Conservation (phyloP, 1,140 invertebrate genomes). For the Bursaphelenchus mucronatus region DNA sequence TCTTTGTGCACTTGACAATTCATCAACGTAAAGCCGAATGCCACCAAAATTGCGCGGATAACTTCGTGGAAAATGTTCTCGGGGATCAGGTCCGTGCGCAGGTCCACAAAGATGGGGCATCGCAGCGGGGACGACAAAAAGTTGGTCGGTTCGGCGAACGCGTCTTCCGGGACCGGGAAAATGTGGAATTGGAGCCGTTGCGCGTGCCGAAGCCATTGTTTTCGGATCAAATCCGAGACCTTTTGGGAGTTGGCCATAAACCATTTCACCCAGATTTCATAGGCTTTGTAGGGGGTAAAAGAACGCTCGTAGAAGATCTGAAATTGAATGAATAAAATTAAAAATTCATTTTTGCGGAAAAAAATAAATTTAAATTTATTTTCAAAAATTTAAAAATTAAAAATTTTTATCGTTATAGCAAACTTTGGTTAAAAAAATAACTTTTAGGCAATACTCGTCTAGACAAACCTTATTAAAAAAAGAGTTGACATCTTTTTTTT, state of each 20-base stretch:
- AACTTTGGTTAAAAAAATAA: no score
- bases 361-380: no score
- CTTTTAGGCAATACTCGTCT: no score
- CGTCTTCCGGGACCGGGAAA: constrained; percentile 87
- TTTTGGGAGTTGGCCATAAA: constrained; percentile 83
- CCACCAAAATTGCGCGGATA: constrained; percentile 33
- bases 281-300: constrained; percentile 80
- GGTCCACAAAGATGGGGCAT: constrained; percentile 87
- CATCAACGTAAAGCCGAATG: constrained; percentile 62
- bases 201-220: constrained; percentile 82
- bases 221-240: constrained; percentile 83
- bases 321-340: neutral
- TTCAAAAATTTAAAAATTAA: no score
- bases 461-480: no score
- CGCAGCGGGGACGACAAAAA: constrained; percentile 88
- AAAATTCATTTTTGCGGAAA: no score
- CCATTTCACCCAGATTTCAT: constrained; percentile 74
- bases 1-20: constrained; percentile 47
- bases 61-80: constrained; percentile 37
- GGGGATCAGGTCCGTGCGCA: constrained; percentile 69
- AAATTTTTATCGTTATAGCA: no score
- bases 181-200: constrained; percentile 75
- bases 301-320: constrained; percentile 69
- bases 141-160: constrained; percentile 85
- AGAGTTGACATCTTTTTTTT: no score